phyloP scores from a whole-genome alignment of 2,797 vertebrate species.

The Pseudopleuronectes americanus region DNA sequence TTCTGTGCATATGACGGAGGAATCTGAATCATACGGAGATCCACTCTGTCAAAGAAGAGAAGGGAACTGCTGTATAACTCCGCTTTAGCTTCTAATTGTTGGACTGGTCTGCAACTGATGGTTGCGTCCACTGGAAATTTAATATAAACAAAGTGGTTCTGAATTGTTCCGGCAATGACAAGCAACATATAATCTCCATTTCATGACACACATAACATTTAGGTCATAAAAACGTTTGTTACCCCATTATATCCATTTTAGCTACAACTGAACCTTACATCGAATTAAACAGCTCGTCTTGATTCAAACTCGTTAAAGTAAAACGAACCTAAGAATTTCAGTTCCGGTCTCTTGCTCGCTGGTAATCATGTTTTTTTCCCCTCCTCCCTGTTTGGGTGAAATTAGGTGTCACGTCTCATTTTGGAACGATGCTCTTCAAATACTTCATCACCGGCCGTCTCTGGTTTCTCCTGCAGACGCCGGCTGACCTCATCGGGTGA shows the following conservation, averaged over 20 bases:
- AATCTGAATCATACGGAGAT: not conserved
- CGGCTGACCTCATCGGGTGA: slow-evolving; percentile 62
- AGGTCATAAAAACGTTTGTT: not conserved
- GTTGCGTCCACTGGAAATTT: not conserved
- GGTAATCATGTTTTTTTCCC: slow-evolving; percentile 34
- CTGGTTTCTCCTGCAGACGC: slow-evolving; percentile 56
- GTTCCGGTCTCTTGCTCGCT: slow-evolving; percentile 28
- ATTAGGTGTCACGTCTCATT: slow-evolving; percentile 66
- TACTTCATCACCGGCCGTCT: slow-evolving; percentile 60
- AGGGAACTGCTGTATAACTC: too few species aligned
- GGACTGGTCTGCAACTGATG: not conserved
- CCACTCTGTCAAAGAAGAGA: too few species aligned
- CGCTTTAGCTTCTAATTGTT: not conserved
- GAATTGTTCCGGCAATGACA: too few species aligned
- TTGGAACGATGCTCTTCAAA: slow-evolving; percentile 59
- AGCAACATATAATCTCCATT: too few species aligned
- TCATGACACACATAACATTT: too few species aligned
- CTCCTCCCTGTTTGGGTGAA: slow-evolving; percentile 22
- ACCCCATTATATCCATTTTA: slow-evolving; percentile 1
- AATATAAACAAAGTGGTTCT: not conserved
- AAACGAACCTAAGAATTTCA: slow-evolving; percentile 22
- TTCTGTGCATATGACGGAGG: not conserved
- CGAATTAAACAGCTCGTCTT: not conserved
- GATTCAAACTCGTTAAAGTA: slow-evolving; percentile 9
- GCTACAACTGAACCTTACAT: not conserved